Conservation (phyloP, 2,113 vertebrate species). For the Ornithorhynchus anatinus region DNA sequence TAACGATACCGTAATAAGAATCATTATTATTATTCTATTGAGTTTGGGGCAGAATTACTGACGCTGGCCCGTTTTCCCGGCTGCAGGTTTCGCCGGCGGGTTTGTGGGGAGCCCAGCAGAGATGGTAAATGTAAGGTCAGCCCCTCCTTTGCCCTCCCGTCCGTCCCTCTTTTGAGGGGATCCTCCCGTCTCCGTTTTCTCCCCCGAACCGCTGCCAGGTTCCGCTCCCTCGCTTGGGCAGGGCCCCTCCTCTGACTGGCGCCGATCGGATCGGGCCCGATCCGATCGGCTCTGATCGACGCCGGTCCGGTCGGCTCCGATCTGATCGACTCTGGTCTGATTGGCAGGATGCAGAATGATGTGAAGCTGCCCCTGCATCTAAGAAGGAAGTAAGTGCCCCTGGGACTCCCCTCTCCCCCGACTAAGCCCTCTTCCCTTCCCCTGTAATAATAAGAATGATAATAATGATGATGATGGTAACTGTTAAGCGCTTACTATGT, state of each 20-base stretch:
- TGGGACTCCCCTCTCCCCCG: neutral
- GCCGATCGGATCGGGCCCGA: too few relatives aligned
- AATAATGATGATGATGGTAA: neutral
- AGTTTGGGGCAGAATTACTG: neutral
- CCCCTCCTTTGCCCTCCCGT: neutral
- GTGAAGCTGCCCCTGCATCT: conserved; percentile 80
- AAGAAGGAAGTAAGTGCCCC: conserved; percentile 84
- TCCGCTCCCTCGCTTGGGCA: neutral
- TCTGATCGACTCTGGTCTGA: too few relatives aligned
- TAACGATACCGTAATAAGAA: too few relatives aligned
- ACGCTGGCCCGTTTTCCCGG: neutral
- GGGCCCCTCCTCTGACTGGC: neutral
- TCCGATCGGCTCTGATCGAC: too few relatives aligned
- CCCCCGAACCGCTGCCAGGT: too few relatives aligned
- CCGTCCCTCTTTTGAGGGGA: neutral
- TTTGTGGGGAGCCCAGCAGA: conserved; percentile 88
- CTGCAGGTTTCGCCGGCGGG: conserved; percentile 85
- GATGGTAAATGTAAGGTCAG: conserved; percentile 91
- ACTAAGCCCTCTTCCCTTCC: too few relatives aligned
- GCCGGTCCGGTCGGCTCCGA: too few relatives aligned
- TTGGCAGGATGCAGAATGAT: conserved; percentile 91
- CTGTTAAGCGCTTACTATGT: too few relatives aligned
- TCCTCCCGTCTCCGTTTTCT: neutral
- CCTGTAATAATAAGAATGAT: too few relatives aligned
- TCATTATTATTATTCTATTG: too few relatives aligned